Base-by-base conservation (phyloP, 1,140 invertebrate species). In the Leptopilina boulardi region DNA sequence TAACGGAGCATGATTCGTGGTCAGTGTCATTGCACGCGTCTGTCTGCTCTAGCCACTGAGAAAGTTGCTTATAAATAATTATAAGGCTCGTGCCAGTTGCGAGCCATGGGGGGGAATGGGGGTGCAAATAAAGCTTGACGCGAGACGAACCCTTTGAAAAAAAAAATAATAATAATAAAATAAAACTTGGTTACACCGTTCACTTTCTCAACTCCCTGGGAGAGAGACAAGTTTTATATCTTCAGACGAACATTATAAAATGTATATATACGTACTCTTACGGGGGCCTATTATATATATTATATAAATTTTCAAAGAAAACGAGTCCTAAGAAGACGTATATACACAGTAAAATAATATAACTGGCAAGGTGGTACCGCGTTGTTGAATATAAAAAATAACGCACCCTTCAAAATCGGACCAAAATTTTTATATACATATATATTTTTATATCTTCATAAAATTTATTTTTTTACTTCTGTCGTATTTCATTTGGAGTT, bases 41-140 rank as follows among this genome's bases (percentile, higher is more conserved):
- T 23, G 26, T 66, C 23, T 51, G 47, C 47, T 66, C 59, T 66
- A 66, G 59, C 59, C 59, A 66, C 59, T 66, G 59, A 66, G 23
- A 66, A 77, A 77, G 79, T 80, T 77, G 59, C 79, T 80, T 80
- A 80, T 80, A 80, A 80, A 80, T 80, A 80, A 80, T 80, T 80
- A 80, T 77, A 75, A 80, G 79, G 34, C 79, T 80, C 79, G 75
- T 80, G 79, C 73, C 79, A 80, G 75, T 77, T 80, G 79, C 79
- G 44, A 73, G 51, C 51, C 78, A 74, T 56, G 78, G 78, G 34
- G 26, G 34, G 34, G 34, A n/a, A n/a, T n/a, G n/a, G n/a, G 5
- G 78, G 71, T 70, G 51, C 54, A 38, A 79, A 71, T 51, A 75
- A 75, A 70, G 51, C 13, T 73, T 70, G 66, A 23, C 41, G 72